Conservation (phyloP, 2,113 vertebrate genomes). For the Festucalex cinctus region DNA sequence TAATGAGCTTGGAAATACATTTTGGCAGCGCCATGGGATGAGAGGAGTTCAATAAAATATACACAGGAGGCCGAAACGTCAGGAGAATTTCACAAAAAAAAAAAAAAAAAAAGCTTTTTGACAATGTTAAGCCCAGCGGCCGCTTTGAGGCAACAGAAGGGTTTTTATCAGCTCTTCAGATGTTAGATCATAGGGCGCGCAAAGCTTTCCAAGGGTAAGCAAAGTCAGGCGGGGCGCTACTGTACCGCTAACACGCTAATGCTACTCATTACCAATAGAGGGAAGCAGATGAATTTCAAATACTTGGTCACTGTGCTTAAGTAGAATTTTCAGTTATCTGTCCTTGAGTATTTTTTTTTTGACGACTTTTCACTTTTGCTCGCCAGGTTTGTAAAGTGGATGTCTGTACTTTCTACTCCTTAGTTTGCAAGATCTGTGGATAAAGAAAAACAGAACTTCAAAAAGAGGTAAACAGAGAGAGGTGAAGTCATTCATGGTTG, state of each 20-base stretch:
- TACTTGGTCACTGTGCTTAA: background rate
- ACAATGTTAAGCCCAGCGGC: slow-evolving; percentile 80
- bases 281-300: background rate
- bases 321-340: background rate
- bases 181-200: slow-evolving; percentile 76
- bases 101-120: slow-evolving; percentile 66
- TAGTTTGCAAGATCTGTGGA: too few species aligned
- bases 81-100: slow-evolving; percentile 66
- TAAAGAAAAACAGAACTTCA: too few species aligned
- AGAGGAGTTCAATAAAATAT: slow-evolving; percentile 82
- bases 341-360: background rate
- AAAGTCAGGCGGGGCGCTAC: slow-evolving; percentile 76
- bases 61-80: slow-evolving; percentile 77
- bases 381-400: too few species aligned
- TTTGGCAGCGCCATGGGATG: slow-evolving; percentile 74
- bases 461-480: too few species aligned
- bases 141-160: slow-evolving; percentile 77
- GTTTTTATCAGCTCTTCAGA: slow-evolving; percentile 81
- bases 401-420: too few species aligned
- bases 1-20: slow-evolving; percentile 80
- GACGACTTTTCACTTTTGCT: too few species aligned
- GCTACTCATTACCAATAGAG: background rate
- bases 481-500: too few species aligned
- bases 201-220: slow-evolving; percentile 80
- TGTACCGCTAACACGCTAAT: slow-evolving; percentile 55